These are phyloP conservation scores for Hedychridium roseum DNA, from an alignment of 2,888 invertebrate genomes.

Conservation along the genomic window DNA sequence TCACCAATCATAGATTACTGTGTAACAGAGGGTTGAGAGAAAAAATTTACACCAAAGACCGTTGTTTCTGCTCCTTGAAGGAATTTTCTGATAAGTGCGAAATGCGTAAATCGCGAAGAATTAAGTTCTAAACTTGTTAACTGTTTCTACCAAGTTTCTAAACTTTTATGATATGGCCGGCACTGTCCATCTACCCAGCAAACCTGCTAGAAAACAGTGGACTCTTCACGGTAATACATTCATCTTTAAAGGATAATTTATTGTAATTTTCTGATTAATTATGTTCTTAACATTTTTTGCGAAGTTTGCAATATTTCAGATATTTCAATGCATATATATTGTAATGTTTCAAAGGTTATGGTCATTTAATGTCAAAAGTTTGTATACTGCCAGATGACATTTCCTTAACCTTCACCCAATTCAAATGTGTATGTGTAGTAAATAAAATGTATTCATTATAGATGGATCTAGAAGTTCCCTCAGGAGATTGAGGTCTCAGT, in stretches of 20 bases:
- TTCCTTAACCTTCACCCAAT: background rate
- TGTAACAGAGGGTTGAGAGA: too few species aligned
- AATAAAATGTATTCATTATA: conserved; percentile 46
- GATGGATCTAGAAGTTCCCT: conserved; percentile 75
- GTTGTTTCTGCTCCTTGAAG: too few species aligned
- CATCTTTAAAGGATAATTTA: conserved; percentile 11
- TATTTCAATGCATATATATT: background rate
- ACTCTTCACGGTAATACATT: conserved; percentile 74
- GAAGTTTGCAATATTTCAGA: background rate
- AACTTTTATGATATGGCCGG: conserved; percentile 65
- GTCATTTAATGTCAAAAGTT: background rate
- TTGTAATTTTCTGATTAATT: conserved; percentile 7
- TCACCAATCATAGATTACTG: too few species aligned
- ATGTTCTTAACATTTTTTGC: background rate
- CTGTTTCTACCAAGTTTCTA: too few species aligned
- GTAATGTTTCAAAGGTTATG: background rate
- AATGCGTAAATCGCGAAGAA: background rate
- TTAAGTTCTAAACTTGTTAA: too few species aligned
- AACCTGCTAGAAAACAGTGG: conserved; percentile 79
- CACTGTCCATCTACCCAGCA: conserved; percentile 67
- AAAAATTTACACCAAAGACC: too few species aligned
- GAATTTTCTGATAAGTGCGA: too few species aligned
- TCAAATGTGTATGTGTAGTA: background rate
- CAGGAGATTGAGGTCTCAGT: conserved; percentile 71
- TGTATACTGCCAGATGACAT: background rate